Base-by-base conservation (phyloP, 2,888 invertebrate genomes). In the Choreutis nemorana region DNA sequence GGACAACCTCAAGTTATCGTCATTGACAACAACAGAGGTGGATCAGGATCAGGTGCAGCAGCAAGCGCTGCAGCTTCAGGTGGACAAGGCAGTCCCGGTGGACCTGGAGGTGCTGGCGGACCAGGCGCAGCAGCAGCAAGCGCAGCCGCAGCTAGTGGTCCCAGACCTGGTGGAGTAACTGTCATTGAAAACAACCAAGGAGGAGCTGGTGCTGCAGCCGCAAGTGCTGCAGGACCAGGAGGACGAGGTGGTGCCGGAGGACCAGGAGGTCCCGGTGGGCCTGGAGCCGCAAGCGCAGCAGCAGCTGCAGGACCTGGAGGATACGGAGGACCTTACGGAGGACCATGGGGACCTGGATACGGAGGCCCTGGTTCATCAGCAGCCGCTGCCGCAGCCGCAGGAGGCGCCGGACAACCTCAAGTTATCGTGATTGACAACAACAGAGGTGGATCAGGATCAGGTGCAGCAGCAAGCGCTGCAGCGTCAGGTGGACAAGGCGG, bases 261-360 rank as follows among this genome's bases (percentile, higher is more conserved):
- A 27, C 14, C 15, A 27, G 6, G n/a, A 21, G 36, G 37, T 14
- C 22, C 12, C 7, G 29, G 23, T 16, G 10, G 28, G 22, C 22
- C 28, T 22, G 15, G 10, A 28, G 14, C 13, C 2, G 8, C 4
- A 6, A 8, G 18, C 18, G 18, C 27, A 6, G 15, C 27, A 15
- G 3, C 27, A 2, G 18, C 16, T 9, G 2, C 27, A 2, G 3
- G 16, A 4, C 7, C 26, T 2, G 6, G 14, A 1, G 26, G 26
- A 14, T 3, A 14, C 7, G 3, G 2, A 7, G 26, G 15, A 3
- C 3, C 11, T 7, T 10, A 7, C 2, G 23, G 23, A 28, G 14
- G 25, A 14, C 14, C 4, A 6, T 5, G 18, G 5, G 18, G 18
- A 6, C 18, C 18, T 6, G 18, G 18, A 18, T 5, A 18, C 4